Evolutionary conservation across 2,888 invertebrate genomes (phyloP), one percentile per base, ranked within the genome.

Genomic region (Stramonita haemastoma): DNA sequence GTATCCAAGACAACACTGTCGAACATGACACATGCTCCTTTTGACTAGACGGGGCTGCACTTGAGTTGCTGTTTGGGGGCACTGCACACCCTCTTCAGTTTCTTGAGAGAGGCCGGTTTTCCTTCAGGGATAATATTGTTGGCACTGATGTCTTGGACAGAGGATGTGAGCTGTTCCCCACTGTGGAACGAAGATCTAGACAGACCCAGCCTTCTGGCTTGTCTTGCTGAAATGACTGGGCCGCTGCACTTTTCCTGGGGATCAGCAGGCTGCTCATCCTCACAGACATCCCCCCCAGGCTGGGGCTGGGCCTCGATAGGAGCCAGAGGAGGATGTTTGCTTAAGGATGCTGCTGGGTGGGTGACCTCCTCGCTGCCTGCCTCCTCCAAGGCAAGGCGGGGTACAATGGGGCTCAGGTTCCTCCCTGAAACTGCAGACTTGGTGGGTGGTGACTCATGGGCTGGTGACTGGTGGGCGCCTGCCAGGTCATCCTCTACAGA

Each of bases 131-230:
- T 34, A 8, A 17, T 34, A 32, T 60, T 22, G 32, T 66, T 57
- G 17, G 32, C 8, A 29, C 11, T 19, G 57, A 29, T 60, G 19
- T 86, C 86, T 66, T 34, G 86, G 1, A 32, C 34, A 86, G 86
- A 86, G 34, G 86, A 86, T 57, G 86, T 22, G 60, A n/a, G 22
- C 22, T 32, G 86, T 22, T 60, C 29, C 6, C n/a, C 66, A 15
- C 22, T 34, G n/a, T n/a, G 6, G 29, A 57, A 17, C 0, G 60
- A 57, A 26, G 89, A 85, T 34, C 83, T n/a, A 19, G 89, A 89
- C 73, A 89, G 1, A 1, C 89, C 89, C 84, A 84, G 85, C 73
- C 89, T 36, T n/a, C 89, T 70, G n/a, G 89, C 89, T 89, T 89
- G 46, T 57, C 89, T 89, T 32, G 89, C 89, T 56, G 85, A 85